Evolutionary conservation across 2,113 vertebrate genomes (phyloP).

Genomic region (Cyanoderma ruficeps): DNA sequence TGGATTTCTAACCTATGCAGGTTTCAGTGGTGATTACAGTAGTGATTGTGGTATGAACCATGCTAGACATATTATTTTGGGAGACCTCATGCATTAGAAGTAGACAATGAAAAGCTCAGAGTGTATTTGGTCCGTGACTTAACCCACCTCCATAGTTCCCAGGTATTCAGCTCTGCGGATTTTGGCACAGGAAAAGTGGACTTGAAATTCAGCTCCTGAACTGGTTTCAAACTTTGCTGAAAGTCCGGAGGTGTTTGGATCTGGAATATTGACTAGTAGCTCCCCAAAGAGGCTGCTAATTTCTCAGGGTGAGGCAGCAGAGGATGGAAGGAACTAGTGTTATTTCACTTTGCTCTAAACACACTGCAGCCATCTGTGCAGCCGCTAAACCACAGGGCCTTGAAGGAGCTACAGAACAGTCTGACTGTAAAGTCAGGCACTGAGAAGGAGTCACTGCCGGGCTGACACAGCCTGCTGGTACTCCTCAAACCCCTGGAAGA

Average conservation of each 20-base stretch:
- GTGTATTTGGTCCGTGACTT: not conserved
- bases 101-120: conserved; percentile 10
- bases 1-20: conserved; percentile 35
- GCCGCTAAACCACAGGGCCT: not conserved
- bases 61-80: conserved; percentile 17
- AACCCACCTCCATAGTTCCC: conserved; percentile 32
- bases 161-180: not conserved
- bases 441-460: not conserved
- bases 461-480: conserved; percentile 59
- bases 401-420: conserved; percentile 5
- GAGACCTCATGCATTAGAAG: conserved; percentile 5
- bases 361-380: conserved; percentile 17
- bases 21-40: conserved; percentile 35
- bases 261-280: conserved; percentile 34
- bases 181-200: conserved; percentile 24
- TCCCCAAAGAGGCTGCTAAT: conserved; percentile 49
- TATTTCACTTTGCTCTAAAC: conserved; percentile 32
- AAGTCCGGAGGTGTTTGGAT: not conserved
- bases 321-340: conserved; percentile 26
- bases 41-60: conserved; percentile 1
- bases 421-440: conserved; percentile 6
- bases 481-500: conserved; percentile 35
- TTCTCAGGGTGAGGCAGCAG: not conserved
- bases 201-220: conserved; percentile 33
- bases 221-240: conserved; percentile 26